Conservation (phyloP, 37 sponge, comb jelly and placozoan genomes). For the Agelas oroides region DNA sequence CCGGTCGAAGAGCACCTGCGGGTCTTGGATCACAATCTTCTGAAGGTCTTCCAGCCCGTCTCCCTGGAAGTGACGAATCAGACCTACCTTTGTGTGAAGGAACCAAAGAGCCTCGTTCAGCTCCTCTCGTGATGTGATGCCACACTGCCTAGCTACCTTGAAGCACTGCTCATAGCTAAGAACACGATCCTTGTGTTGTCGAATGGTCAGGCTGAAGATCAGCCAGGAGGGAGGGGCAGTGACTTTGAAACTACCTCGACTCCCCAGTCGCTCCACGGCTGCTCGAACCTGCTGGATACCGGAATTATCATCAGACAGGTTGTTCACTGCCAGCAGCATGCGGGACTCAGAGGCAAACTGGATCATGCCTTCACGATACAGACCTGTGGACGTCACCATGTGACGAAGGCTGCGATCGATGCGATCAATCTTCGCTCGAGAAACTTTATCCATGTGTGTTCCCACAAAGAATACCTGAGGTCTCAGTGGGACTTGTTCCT, state of each 20-base stretch:
- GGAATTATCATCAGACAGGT: not conserved
- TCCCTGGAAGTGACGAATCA: conserved; percentile 7
- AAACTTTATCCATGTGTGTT: not conserved
- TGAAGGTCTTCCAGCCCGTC: not conserved
- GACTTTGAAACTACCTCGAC: not conserved
- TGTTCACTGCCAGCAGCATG: not conserved
- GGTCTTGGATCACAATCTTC: conserved; percentile 17
- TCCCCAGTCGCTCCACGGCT: not conserved
- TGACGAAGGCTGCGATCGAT: not conserved
- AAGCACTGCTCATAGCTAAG: not conserved
- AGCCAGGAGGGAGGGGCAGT: not conserved
- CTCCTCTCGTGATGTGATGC: conserved; percentile 15
- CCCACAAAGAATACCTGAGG: conserved; percentile 1
- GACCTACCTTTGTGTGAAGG: conserved; percentile 2
- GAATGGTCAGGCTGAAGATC: not conserved
- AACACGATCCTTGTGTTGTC: not conserved
- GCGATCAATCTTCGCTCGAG: not conserved
- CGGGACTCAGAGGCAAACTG: conserved; percentile 5
- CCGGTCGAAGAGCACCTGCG: conserved; percentile 7
- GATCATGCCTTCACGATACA: conserved; percentile 9
- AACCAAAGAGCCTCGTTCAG: conserved; percentile 8
- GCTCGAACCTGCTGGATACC: not conserved
- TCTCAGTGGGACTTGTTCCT: not conserved
- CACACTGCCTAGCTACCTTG: conserved; percentile 7
- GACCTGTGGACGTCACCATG: not conserved